Evolutionary conservation across 2,888 invertebrate genomes (phyloP).

Genomic region (Clusia tigrina): DNA sequence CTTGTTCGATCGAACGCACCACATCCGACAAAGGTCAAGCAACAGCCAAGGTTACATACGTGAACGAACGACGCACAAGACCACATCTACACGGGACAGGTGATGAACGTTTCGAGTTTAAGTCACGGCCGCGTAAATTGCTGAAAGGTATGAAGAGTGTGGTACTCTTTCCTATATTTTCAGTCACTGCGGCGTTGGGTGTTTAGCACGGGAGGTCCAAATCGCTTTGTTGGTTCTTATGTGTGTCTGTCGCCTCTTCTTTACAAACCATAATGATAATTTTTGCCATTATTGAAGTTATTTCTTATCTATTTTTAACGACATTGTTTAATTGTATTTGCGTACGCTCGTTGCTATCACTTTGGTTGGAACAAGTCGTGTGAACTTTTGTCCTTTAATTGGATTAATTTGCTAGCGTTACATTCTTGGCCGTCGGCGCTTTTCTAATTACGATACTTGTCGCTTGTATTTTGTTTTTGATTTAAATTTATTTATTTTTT

Average conservation of each 20-base stretch:
- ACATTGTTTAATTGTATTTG: no score
- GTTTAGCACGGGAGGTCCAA: constrained; percentile 38
- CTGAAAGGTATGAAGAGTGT: constrained; percentile 56
- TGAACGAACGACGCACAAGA: constrained; percentile 61
- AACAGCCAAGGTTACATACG: constrained; percentile 61
- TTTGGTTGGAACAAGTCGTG: not conserved
- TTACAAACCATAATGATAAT: no score
- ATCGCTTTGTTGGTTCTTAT: constrained; percentile 8
- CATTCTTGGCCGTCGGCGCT: not conserved
- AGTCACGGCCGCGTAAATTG: constrained; percentile 61
- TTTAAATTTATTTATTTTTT: not conserved
- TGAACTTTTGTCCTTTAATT: constrained; percentile 9
- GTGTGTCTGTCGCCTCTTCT: not conserved
- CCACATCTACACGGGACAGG: constrained; percentile 46
- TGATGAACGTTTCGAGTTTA: constrained; percentile 63
- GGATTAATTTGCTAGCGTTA: not conserved
- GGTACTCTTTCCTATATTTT: constrained; percentile 13
- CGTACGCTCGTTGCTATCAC: not conserved
- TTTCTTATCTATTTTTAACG: no score
- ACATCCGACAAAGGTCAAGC: constrained; percentile 59
- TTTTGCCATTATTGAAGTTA: no score
- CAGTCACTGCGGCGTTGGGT: constrained; percentile 44
- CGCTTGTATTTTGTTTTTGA: not conserved
- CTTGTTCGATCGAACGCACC: constrained; percentile 62
- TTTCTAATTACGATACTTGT: not conserved